Evolutionary conservation across 2,888 invertebrate genomes (phyloP), one percentile per base, ranked within the genome.

Genomic region (Nomada flava): DNA sequence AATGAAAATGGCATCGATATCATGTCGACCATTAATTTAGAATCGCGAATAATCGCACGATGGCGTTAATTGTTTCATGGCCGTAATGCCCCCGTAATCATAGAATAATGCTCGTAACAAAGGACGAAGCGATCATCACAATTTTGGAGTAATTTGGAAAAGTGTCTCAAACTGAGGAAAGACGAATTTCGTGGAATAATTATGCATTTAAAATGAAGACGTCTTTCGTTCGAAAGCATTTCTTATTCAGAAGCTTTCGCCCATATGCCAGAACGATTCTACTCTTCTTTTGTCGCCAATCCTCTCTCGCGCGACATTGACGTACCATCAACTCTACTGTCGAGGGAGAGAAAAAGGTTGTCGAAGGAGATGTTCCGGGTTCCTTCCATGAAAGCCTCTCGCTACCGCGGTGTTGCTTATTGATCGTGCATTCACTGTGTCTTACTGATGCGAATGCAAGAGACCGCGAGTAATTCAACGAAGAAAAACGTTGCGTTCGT

Each of bases 191-290:
- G 23, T 47, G 15, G 50, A 47, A 80, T 83, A 89, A 88, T 90
- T 89, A 85, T 86, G 88, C 89, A 88, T 88, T 88, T 88, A 91
- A 90, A 85, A 84, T 85, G 88, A 79, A 84, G 87, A 89, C 79
- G 81, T 82, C 84, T 82, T 84, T 42, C 57, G 68, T 71, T 53
- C 74, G 84, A 85, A 80, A 74, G 82, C 74, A 82, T 82, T 82
- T 81, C 77, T 84, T 84, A 82, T 82, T 83, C 83, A 77, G 59
- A 65, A 76, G 52, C 77, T 68, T 70, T 78, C 78, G 52, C 67
- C 59, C 67, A 60, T 68, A 72, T 69, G 75, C 77, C 83, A 44
- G 57, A 53, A 18, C 57, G 53, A 75, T 84, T 74, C 82, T 64
- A 47, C 81, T 77, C 79, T 74, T 67, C 72, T 75, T 87, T 87